Evolutionary conservation across 2,113 vertebrate genomes (phyloP).

Genomic region (Struthidea cinerea): DNA sequence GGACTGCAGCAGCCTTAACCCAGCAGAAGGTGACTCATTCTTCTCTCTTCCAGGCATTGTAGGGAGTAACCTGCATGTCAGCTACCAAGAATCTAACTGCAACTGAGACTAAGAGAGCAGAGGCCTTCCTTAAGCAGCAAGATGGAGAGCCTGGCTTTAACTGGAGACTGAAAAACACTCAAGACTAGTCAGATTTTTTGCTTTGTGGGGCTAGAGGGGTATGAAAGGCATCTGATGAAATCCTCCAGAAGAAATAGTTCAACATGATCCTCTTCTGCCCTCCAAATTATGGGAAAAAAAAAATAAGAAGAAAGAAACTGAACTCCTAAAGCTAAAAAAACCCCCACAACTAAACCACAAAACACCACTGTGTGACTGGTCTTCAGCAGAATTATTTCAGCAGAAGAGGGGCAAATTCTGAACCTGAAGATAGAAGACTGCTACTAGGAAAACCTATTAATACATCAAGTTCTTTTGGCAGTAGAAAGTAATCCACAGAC

Average conservation of each 20-base stretch:
- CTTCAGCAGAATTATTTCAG: background rate
- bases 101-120: background rate
- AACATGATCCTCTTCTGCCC: background rate
- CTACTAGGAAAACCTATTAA: background rate
- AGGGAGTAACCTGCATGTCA: constrained; percentile 18
- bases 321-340: background rate
- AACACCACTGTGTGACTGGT: background rate
- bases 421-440: background rate
- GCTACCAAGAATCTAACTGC: background rate
- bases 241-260: background rate
- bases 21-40: background rate
- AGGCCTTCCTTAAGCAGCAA: background rate
- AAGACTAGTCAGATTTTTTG: background rate
- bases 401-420: background rate
- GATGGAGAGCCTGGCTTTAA: background rate
- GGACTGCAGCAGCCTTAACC: background rate
- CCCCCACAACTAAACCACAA: background rate
- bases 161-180: background rate
- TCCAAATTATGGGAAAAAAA: background rate
- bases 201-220: background rate
- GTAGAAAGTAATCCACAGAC: background rate
- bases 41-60: constrained; percentile 3
- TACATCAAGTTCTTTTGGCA: background rate
- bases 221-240: background rate
- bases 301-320: no score